Base-by-base conservation (phyloP, 2,888 invertebrate species). In the Cheilosia grossa region DNA sequence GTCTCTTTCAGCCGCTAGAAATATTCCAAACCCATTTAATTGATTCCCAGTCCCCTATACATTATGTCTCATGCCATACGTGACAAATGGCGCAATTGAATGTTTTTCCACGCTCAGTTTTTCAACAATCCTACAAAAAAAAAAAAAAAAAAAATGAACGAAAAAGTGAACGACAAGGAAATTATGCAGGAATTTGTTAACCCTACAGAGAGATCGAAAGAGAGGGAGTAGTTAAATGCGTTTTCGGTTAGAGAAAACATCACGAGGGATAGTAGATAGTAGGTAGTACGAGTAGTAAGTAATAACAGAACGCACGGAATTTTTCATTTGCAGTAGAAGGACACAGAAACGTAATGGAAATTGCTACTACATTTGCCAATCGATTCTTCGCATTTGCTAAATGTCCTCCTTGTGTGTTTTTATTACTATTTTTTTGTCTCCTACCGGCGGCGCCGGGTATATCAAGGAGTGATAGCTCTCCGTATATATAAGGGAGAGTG, bases 41-140 rank as follows among this genome's bases (percentile, higher is more conserved):
- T 85, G 81, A 75, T 85, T 77, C 81, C 75, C 66, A 81, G 81
- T 75, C 85, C 66, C 49, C 63, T 74, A 63, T 66, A 75, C 81
- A 77, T 77, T 75, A 81, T 77, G 72, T 69, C 56, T 30, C 67
- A 77, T 85, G 70, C 72, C 51, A 81, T 85, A 85, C 85, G 85
- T 85, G 85, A 85, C 81, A 85, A 81, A 85, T 81, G 77, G 75
- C 80, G 64, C 81, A 85, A 75, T 85, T 81, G 75, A 72, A 75
- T 81, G 77, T 75, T 77, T 81, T 75, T 85, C 66, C 63, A 67
- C 75, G 70, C 61, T 72, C 59, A 79, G 58, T 72, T 59, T 72
- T 69, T 64, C 59, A 67, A 58, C 67, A 61, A 27, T 44, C 17
- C n/a, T 44, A 15, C 67, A 61, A 58, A 63, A 53, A 53, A 47